phyloP scores from a whole-genome alignment of 1,140 invertebrate species.

The Pogonus chalceus region DNA sequence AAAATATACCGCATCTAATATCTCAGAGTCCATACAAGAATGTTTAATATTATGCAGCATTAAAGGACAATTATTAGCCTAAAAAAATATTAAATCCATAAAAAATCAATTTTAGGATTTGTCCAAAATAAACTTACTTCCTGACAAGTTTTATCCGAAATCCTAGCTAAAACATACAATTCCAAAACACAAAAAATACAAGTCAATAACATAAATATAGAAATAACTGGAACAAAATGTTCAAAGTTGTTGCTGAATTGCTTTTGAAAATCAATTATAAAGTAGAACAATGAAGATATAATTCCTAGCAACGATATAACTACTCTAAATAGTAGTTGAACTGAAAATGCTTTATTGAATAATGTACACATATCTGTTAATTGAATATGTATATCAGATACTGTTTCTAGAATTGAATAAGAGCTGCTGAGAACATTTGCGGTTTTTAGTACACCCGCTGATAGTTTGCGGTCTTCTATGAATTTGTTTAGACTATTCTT shows the following conservation, averaged over 20 bases:
- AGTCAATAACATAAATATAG: constrained; percentile 17
- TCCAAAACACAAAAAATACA: constrained; percentile 15
- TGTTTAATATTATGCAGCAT: constrained; percentile 22
- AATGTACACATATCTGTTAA: constrained; percentile 17
- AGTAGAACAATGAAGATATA: constrained; percentile 17
- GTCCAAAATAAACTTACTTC: constrained; percentile 15
- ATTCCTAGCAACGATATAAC: constrained; percentile 18
- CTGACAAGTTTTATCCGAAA: constrained; percentile 18
- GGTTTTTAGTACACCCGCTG: constrained; percentile 7
- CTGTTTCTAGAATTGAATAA: constrained; percentile 13
- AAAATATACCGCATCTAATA: constrained; percentile 18
- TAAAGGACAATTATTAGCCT: constrained; percentile 22
- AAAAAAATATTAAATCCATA: constrained; percentile 9
- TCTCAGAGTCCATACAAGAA: constrained; percentile 14
- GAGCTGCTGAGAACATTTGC: neutral
- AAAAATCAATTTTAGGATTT: neutral
- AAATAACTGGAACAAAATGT: constrained; percentile 8
- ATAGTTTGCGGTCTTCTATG: neutral
- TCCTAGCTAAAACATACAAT: constrained; percentile 15
- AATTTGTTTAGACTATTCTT: neutral
- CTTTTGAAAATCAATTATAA: constrained; percentile 17
- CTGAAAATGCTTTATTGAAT: constrained; percentile 17
- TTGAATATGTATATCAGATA: constrained; percentile 19
- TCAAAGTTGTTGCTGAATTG: neutral
- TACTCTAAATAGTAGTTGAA: constrained; percentile 20